These are phyloP conservation scores for Charina bottae DNA, from an alignment of 2,113 vertebrate species.

Conservation along the genomic window DNA sequence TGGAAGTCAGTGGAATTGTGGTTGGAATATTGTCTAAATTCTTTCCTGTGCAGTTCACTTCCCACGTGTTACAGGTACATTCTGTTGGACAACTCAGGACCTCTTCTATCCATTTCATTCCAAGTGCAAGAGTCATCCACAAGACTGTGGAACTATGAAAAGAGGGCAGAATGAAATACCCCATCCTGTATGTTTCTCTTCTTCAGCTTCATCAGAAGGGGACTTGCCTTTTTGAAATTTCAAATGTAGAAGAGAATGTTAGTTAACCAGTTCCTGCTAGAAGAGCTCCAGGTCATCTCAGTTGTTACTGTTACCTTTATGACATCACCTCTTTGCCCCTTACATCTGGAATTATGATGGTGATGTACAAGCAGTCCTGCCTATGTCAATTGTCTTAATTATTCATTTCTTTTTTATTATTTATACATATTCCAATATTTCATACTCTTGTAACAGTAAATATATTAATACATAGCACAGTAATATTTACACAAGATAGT, in stretches of 20 bases:
- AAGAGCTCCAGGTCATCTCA: conserved; percentile 27
- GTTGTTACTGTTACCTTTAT: conserved; percentile 41
- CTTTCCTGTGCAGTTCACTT: conserved; percentile 82
- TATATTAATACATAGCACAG: neutral
- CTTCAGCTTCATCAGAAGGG: neutral
- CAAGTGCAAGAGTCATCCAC: conserved; percentile 59
- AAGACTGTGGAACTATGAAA: conserved; percentile 30
- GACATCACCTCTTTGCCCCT: conserved; percentile 40
- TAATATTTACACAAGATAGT: neutral
- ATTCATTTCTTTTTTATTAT: neutral
- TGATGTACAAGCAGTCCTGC: neutral
- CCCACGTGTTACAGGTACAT: conserved; percentile 82
- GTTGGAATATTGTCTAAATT: conserved; percentile 77
- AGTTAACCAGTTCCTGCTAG: conserved; percentile 27
- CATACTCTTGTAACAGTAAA: neutral
- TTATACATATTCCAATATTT: neutral
- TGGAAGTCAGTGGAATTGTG: conserved; percentile 82
- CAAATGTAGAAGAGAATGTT: conserved; percentile 15
- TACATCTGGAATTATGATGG: neutral
- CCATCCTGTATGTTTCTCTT: neutral
- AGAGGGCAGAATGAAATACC: conserved; percentile 41
- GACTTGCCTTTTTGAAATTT: conserved; percentile 14
- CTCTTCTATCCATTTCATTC: conserved; percentile 65
- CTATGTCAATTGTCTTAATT: neutral
- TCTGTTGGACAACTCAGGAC: conserved; percentile 79